phyloP scores from a whole-genome alignment of 2,888 invertebrate genomes.

The Prenolepis imparis region DNA sequence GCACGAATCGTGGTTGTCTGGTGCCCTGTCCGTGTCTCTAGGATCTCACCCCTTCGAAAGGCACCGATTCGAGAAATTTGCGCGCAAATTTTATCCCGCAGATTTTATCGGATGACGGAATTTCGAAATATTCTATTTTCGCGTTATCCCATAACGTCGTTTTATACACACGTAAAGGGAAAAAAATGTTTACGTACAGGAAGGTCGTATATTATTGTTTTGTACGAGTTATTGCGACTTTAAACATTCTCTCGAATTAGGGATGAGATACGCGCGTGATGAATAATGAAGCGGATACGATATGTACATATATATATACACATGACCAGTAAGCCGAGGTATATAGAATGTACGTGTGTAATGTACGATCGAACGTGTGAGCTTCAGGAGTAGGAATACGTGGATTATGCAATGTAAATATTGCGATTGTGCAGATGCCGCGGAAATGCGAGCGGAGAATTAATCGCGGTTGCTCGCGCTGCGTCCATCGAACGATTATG shows the following conservation, averaged over 20 bases:
- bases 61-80: not conserved
- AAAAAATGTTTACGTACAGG: not conserved
- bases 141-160: not conserved
- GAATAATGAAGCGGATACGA: conserved; percentile 25
- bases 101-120: not conserved
- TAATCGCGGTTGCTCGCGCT: conserved; percentile 30
- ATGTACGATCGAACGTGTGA: conserved; percentile 33
- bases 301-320: not conserved
- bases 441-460: conserved; percentile 32
- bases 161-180: not conserved
- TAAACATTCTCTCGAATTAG: not conserved
- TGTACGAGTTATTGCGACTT: not conserved
- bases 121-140: conserved; percentile 25
- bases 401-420: conserved; percentile 39
- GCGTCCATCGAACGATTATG: conserved; percentile 19
- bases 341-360: not conserved
- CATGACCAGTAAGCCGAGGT: conserved; percentile 4
- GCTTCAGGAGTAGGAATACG: conserved; percentile 24
- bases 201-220: not conserved
- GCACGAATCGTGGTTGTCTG: conserved; percentile 65
- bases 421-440: conserved; percentile 30
- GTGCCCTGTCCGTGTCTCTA: conserved; percentile 54
- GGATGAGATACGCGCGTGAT: conserved; percentile 10
- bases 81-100: not conserved
- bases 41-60: not conserved